Evolutionary conservation across 2,797 vertebrate species (phyloP), one percentile per base, ranked within the genome.

Genomic region (Novumbra hubbsi): DNA sequence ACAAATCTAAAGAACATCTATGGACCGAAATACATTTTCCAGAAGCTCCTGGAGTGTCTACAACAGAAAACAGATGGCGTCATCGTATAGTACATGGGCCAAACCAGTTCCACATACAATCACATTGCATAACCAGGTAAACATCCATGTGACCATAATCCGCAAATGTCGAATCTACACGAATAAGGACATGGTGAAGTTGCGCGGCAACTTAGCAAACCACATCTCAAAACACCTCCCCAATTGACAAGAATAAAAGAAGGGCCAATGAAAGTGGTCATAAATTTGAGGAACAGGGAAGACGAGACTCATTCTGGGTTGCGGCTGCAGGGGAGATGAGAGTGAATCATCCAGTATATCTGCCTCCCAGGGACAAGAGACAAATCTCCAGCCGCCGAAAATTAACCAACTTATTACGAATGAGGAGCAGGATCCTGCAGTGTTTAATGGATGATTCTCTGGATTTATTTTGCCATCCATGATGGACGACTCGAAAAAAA

Each of bases 351-450:
- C 89, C 90, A 63, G 79, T 79, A 86, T 80, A 77, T 86, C 85
- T 84, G 87, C 88, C 88, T 88, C 70, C 87, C 84, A 86, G 87
- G 90, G 91, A 93, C 92, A 93, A 92, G 89, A 93, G 91, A 93
- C 83, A 89, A 90, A 92, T 93, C 87, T 91, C 82, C 87, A 82
- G 85, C 88, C 88, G 84, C 88, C 24, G 55, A 60, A 93, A 93
- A 93, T 93, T 85, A 90, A 91, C 84, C 76, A 81, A 73, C 19
- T 85, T 92, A 90, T 93, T 90, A 92, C 89, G 85, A 93, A 90
- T 92, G 87, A 89, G 82, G 76, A 88, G 88, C 84, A 78, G 84
- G 87, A 82, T 86, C 91, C 86, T 73, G 77, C 84, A 87, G 89
- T 86, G 84, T 89, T 89, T 87, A 88, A 80, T 88, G 86, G 85